Percentiles rank a stretch among this genome's conserved stretches.
These are phyloP conservation scores for Agapostemon virescens DNA, from an alignment of 2,888 invertebrate species.

Conservation along the genomic window DNA sequence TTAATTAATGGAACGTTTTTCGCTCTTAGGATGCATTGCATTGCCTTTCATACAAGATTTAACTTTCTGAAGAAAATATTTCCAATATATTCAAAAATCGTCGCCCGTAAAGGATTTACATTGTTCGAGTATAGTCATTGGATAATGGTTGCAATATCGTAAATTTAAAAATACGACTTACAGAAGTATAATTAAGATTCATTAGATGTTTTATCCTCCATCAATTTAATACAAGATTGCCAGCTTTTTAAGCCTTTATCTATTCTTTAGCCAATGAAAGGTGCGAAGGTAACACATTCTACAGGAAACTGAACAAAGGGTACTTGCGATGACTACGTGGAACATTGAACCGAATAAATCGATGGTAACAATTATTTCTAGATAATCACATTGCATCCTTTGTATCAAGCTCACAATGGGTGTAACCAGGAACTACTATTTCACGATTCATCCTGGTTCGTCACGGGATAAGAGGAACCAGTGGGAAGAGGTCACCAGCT, in stretches of 20 bases:
- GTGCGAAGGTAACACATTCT: neutral
- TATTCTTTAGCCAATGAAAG: neutral
- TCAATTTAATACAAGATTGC: neutral
- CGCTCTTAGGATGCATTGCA: no score
- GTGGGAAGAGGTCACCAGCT: slow-evolving; percentile 50
- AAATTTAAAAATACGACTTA: neutral
- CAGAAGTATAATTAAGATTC: neutral
- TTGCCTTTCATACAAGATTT: no score
- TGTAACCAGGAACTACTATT: slow-evolving; percentile 55
- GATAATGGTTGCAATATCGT: neutral
- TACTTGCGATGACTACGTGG: slow-evolving; percentile 32
- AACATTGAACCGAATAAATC: slow-evolving; percentile 24
- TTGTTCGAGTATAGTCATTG: no score
- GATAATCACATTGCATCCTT: slow-evolving; percentile 42
- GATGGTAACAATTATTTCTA: slow-evolving; percentile 54
- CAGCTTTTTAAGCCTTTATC: no score
- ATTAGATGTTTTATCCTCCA: neutral
- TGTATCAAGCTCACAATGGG: slow-evolving; percentile 46
- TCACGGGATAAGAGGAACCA: slow-evolving; percentile 45
- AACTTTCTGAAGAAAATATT: no score
- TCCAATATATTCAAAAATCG: no score
- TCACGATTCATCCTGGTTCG: slow-evolving; percentile 52
- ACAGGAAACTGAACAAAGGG: neutral
- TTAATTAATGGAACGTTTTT: no score
- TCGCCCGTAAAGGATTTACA: no score